phyloP scores from a whole-genome alignment of 1,140 invertebrate genomes.

The Andricus grossulariae region DNA sequence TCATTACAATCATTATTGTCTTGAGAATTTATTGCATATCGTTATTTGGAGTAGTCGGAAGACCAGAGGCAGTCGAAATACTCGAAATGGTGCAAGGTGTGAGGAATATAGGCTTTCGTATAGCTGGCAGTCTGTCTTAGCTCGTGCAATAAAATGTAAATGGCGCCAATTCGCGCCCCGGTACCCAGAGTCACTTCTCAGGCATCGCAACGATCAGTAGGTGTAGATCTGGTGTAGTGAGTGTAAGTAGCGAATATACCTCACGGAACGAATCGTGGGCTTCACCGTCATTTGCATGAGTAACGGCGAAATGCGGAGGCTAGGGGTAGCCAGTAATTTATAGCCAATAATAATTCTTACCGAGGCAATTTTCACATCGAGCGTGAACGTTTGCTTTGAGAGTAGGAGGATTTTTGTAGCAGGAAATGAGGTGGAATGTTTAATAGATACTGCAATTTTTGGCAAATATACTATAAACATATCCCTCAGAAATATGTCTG shows the following conservation, averaged over 20 bases:
- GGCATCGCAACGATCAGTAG: no score
- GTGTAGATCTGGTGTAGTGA: no score
- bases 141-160: constrained; percentile 60
- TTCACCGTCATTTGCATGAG: constrained; percentile 60
- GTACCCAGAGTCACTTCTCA: constrained; percentile 9
- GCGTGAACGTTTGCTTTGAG: constrained; percentile 55
- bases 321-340: constrained; percentile 59
- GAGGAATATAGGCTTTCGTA: no score
- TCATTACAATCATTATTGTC: neutral
- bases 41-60: neutral
- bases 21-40: neutral
- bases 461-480: no score
- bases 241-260: no score
- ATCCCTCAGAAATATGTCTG: no score
- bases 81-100: no score
- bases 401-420: constrained; percentile 37
- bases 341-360: constrained; percentile 63
- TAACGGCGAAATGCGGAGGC: constrained; percentile 54
- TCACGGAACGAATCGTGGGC: neutral
- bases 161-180: constrained; percentile 52
- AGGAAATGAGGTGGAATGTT: constrained; percentile 63
- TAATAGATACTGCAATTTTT: no score
- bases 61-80: neutral
- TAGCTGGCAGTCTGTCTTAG: constrained; percentile 46
- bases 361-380: constrained; percentile 64